phyloP scores from a whole-genome alignment of 2,888 invertebrate species.

The Timema cristinae region DNA sequence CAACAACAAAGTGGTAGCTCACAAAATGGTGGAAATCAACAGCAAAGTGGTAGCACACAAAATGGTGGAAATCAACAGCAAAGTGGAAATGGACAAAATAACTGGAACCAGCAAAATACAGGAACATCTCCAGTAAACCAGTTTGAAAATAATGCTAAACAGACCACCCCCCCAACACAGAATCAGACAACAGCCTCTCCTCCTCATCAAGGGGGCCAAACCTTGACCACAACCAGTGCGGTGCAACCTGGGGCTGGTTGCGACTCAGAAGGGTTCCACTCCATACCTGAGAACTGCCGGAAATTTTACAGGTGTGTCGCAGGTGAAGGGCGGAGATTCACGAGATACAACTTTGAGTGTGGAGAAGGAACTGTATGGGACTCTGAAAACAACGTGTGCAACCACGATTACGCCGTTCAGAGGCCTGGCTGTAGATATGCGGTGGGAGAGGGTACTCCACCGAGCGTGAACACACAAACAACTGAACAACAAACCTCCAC shows the following conservation, averaged over 20 bases:
- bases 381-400: conserved; percentile 62
- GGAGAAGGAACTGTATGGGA: conserved; percentile 77
- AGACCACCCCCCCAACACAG: too few species aligned
- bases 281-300: conserved; percentile 56
- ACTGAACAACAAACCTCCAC: conserved; percentile 7
- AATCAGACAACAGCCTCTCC: background rate
- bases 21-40: background rate
- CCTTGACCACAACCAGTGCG: background rate
- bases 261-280: conserved; percentile 56
- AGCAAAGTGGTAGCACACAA: background rate
- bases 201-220: background rate
- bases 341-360: conserved; percentile 67
- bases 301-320: conserved; percentile 66
- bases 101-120: too few species aligned
- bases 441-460: background rate
- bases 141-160: too few species aligned
- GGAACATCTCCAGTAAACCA: background rate
- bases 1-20: background rate
- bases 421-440: conserved; percentile 30
- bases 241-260: background rate
- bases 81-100: background rate
- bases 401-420: conserved; percentile 60
- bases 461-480: conserved; percentile 4
- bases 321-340: conserved; percentile 56
- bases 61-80: background rate